A percentile compares a stretch with the other conserved stretches of the same genome.
Evolutionary conservation across 92 coral and sea anemone species (phyloP).

Genomic region (Epizoanthus rinbou): DNA sequence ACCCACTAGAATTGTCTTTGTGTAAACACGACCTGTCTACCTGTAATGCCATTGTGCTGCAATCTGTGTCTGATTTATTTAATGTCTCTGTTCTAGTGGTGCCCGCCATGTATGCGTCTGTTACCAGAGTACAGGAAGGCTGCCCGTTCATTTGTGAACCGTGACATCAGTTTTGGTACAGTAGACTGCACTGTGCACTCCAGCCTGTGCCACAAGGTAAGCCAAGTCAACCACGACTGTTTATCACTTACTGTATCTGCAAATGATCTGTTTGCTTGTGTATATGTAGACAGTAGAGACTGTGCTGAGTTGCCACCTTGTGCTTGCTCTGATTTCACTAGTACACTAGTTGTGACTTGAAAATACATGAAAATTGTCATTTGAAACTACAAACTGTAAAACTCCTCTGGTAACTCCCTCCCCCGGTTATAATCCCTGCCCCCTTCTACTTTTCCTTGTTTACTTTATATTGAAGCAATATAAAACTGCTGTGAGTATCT

Average conservation of each 20-base stretch:
- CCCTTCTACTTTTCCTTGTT: no score
- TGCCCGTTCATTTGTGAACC: constrained; percentile 74
- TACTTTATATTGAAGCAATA: background rate
- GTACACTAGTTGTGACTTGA: no score
- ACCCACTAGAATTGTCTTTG: background rate
- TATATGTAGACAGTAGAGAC: background rate
- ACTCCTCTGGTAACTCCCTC: no score
- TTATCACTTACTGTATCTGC: no score
- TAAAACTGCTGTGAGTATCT: no score
- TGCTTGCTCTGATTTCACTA: no score
- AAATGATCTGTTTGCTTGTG: no score
- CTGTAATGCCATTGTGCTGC: background rate
- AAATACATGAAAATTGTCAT: no score
- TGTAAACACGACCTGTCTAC: no score
- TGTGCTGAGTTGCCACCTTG: no score
- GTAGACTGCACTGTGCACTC: constrained; percentile 96
- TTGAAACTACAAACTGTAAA: no score
- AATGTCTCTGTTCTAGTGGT: constrained; percentile 73
- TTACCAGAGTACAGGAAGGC: constrained; percentile 98
- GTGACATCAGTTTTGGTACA: constrained; percentile 91
- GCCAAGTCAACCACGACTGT: background rate
- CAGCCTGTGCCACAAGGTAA: constrained; percentile 85
- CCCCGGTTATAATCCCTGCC: no score
- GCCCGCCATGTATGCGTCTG: constrained; percentile 96
- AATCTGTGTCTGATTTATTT: background rate